These are phyloP conservation scores for Metellina segmentata DNA, from an alignment of 2,888 invertebrate species.

Conservation along the genomic window DNA sequence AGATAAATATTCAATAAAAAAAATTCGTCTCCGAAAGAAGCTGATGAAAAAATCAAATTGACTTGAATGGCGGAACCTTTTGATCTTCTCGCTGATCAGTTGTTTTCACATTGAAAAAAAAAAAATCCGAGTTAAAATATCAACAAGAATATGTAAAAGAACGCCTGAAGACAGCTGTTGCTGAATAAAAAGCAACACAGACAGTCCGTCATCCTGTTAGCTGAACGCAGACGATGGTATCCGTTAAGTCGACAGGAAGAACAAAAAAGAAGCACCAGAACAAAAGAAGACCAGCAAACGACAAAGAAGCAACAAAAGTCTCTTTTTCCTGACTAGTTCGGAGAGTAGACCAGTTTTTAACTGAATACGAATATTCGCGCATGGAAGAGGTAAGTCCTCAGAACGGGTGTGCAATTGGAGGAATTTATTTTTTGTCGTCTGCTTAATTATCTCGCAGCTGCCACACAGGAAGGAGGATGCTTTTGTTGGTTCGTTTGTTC, in stretches of 20 bases:
- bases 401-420: no score
- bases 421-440: slow-evolving; percentile 8
- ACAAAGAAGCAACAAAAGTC: slow-evolving; percentile 26
- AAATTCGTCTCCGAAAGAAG: background rate
- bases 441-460: slow-evolving; percentile 63
- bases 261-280: background rate
- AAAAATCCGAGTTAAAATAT: background rate
- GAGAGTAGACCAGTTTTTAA: slow-evolving; percentile 7
- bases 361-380: background rate
- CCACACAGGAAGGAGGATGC: slow-evolving; percentile 1
- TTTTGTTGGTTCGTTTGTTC: slow-evolving; percentile 26
- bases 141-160: background rate
- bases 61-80: background rate
- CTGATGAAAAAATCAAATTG: background rate
- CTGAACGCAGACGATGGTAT: slow-evolving; percentile 40
- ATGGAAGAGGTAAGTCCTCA: no score
- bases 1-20: background rate
- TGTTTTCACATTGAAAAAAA: background rate
- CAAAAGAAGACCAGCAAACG: background rate
- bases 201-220: slow-evolving; percentile 30
- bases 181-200: background rate
- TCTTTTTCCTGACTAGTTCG: slow-evolving; percentile 18
- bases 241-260: slow-evolving; percentile 50
- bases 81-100: background rate
- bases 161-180: background rate